Evolutionary conservation across 2,888 invertebrate genomes (phyloP).

Genomic region (Drosophila ochracea): DNA sequence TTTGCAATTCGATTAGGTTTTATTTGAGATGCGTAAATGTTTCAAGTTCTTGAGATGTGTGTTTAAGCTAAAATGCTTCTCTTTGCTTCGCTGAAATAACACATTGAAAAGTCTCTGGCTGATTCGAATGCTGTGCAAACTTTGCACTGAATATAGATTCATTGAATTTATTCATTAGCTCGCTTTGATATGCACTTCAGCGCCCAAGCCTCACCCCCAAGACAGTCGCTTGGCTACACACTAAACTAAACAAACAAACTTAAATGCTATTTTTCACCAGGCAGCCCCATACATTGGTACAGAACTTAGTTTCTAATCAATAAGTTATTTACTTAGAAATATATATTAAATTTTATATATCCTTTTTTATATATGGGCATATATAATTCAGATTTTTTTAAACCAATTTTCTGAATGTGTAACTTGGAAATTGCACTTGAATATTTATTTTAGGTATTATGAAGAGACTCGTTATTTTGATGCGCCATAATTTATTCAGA

Average conservation of each 20-base stretch:
- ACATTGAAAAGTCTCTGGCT: constrained; percentile 27
- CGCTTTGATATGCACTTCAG: constrained; percentile 71
- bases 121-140: constrained; percentile 70
- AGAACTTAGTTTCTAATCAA: background rate
- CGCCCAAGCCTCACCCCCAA: constrained; percentile 23
- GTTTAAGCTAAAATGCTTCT: constrained; percentile 17
- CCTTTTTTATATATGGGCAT: background rate
- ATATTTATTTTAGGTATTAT: background rate
- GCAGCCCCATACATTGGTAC: constrained; percentile 38
- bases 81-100: constrained; percentile 10
- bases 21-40: constrained; percentile 34
- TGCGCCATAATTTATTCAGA: background rate
- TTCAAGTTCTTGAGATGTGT: constrained; percentile 39
- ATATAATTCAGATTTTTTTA: background rate
- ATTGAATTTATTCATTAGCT: constrained; percentile 80
- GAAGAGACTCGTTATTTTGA: background rate
- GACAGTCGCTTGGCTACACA: constrained; percentile 33
- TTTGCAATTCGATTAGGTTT: constrained; percentile 37
- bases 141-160: constrained; percentile 64
- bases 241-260: constrained; percentile 69
- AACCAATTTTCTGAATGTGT: background rate
- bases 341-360: background rate
- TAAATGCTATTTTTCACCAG: constrained; percentile 69
- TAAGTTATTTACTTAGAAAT: background rate
- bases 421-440: background rate